Base-by-base conservation (phyloP, 2,888 invertebrate genomes). In the Amphimallon solstitiale region DNA sequence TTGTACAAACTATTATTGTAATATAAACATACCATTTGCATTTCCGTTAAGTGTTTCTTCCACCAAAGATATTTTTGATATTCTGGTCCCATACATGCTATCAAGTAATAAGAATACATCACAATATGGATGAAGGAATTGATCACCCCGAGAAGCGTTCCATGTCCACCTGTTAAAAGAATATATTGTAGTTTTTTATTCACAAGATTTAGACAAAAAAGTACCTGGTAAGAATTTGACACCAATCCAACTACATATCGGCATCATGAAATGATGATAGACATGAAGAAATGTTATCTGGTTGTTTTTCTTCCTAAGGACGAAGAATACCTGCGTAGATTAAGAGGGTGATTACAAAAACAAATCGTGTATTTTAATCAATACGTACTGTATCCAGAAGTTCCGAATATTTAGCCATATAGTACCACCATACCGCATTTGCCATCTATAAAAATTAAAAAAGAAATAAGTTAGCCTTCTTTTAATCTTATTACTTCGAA, bases 121-220 rank as follows among this genome's bases (percentile, higher is more conserved):
- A 97, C 87, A 71, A 97, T 92, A 79, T 97, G 97, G 15, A 98
- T 96, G 76, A 96, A 96, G 1, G 95, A 93, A 84, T 97, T 97
- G 73, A 97, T 90, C 69, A 94, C 88, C 64, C 94, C 93, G 83
- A 80, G 63, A 19, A 83, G 91, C 2, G 96, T 95, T 19, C 95
- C 95, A 81, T 97, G 97, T 85, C 90, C 79, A 86, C 86, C 89
- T 63, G 12, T 34, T 9, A 49, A 15, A 21, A 37, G n/a, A 35
- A 37, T 37, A 34, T 51, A 7, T 34, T 4, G 19, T 19, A 14
- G 51, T 51, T 34, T 12, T 12, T 34, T 35, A 9, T 35, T 21
- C 35, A 9, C 12, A 54, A 19, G 5, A 15, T 38, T 19, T 54
- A 38, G 17, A 7, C 35, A 37, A 12, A 46, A 15, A 10, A 14